These are phyloP conservation scores for Himalopsyche kuldschensis DNA, from an alignment of 2,888 invertebrate genomes.

Conservation along the genomic window DNA sequence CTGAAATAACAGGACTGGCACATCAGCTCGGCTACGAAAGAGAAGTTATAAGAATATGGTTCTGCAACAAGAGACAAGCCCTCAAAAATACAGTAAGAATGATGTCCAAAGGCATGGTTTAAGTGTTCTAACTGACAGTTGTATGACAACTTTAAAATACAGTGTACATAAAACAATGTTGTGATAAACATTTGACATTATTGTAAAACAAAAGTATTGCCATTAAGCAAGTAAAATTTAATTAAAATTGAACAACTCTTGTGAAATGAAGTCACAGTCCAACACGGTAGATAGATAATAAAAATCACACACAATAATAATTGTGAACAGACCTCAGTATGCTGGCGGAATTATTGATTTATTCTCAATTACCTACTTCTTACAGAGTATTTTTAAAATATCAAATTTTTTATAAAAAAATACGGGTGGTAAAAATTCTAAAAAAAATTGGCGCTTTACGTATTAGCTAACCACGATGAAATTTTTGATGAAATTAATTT, in stretches of 20 bases:
- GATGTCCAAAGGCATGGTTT: conserved; percentile 87
- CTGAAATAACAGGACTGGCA: conserved; percentile 94
- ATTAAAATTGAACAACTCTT: neutral
- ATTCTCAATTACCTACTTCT: too few relatives aligned
- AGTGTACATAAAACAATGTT: conserved; percentile 37
- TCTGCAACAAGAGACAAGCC: conserved; percentile 97
- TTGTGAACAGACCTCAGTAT: neutral
- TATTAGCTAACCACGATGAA: too few relatives aligned
- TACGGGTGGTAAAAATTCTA: too few relatives aligned
- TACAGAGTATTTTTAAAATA: too few relatives aligned
- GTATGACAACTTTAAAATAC: conserved; percentile 43
- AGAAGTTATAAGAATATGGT: conserved; percentile 98
- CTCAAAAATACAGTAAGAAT: conserved; percentile 95
- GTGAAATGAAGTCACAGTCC: neutral
- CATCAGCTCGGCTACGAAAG: conserved; percentile 95
- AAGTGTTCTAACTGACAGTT: conserved; percentile 49
- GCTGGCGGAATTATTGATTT: neutral
- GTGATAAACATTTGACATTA: conserved; percentile 24
- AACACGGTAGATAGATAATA: neutral
- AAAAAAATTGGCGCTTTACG: too few relatives aligned
- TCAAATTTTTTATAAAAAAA: too few relatives aligned
- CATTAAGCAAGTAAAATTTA: conserved; percentile 24
- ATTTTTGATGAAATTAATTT: too few relatives aligned
- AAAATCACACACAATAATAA: neutral
- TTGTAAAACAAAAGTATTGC: conserved; percentile 11